Conservation (phyloP, 2,113 vertebrate genomes). For the Dinomys branickii region DNA sequence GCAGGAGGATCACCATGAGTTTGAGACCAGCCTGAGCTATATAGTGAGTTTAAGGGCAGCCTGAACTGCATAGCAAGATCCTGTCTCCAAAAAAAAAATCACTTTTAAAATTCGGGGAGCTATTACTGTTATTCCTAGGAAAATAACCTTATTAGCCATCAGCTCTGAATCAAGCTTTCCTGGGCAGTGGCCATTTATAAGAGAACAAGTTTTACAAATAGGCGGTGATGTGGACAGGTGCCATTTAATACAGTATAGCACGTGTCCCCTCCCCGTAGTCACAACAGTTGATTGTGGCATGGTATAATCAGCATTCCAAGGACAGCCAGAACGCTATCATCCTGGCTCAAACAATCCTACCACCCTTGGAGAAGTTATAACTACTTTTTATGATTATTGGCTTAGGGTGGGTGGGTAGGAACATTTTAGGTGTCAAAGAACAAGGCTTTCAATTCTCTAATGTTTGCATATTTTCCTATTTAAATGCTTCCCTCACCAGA, state of each 20-base stretch:
- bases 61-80: neutral
- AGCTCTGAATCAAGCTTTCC: slow-evolving; percentile 1
- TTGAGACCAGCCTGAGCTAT: neutral
- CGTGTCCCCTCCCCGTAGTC: slow-evolving; percentile 64
- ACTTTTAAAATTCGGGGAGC: neutral
- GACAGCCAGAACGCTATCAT: slow-evolving; percentile 84
- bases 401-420: neutral
- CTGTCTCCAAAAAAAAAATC: neutral
- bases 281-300: slow-evolving; percentile 82
- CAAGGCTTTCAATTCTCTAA: slow-evolving; percentile 26
- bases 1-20: neutral
- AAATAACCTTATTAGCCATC: neutral
- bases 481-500: slow-evolving; percentile 25
- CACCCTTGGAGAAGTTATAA: slow-evolving; percentile 82
- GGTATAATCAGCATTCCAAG: slow-evolving; percentile 83
- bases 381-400: neutral
- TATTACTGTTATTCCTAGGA: neutral
- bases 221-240: neutral
- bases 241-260: neutral
- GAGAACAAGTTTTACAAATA: neutral
- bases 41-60: neutral
- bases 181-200: neutral
- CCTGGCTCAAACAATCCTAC: slow-evolving; percentile 82
- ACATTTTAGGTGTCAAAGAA: neutral
- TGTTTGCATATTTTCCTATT: slow-evolving; percentile 31